These are phyloP conservation scores for Tiliacea aurago DNA, from an alignment of 2,888 invertebrate species.

Conservation along the genomic window DNA sequence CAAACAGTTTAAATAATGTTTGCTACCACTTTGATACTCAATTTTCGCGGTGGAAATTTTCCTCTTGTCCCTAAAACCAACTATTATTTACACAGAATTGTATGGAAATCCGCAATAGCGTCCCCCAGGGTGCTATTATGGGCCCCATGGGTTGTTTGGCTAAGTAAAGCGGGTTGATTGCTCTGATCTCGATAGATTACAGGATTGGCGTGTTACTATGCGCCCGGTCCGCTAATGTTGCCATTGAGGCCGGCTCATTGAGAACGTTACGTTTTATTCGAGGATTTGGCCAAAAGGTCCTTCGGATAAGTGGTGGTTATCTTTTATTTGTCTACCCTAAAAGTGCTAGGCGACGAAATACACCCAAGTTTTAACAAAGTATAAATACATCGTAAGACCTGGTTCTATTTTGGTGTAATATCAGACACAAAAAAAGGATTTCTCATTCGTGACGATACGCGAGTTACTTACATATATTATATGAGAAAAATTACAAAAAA, in stretches of 20 bases:
- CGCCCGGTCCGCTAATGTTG: slow-evolving; percentile 58
- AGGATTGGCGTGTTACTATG: slow-evolving; percentile 44
- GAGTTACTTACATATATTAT: background rate
- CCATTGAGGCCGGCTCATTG: slow-evolving; percentile 58
- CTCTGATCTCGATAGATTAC: slow-evolving; percentile 57
- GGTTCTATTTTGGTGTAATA: slow-evolving; percentile 1
- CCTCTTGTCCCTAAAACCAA: background rate
- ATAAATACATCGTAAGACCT: background rate
- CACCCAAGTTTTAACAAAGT: background rate
- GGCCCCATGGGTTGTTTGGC: slow-evolving; percentile 44
- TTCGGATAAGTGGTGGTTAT: slow-evolving; percentile 48
- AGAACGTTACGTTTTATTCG: slow-evolving; percentile 68
- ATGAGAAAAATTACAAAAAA: too few relatives aligned
- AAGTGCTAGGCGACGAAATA: slow-evolving; percentile 11
- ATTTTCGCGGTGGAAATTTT: slow-evolving; percentile 1
- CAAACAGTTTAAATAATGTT: slow-evolving; percentile 7
- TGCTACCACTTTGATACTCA: background rate
- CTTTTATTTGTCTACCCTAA: slow-evolving; percentile 48
- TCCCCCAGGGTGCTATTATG: slow-evolving; percentile 57
- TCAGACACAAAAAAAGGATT: background rate
- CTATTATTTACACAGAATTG: slow-evolving; percentile 32
- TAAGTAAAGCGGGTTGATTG: slow-evolving; percentile 57
- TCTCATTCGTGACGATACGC: background rate
- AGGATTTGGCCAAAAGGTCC: slow-evolving; percentile 50
- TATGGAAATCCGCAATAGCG: slow-evolving; percentile 41